Percentiles rank a stretch among this genome's conserved stretches.
phyloP scores from a whole-genome alignment of 2,888 invertebrate genomes.

The Heliconius aoede region DNA sequence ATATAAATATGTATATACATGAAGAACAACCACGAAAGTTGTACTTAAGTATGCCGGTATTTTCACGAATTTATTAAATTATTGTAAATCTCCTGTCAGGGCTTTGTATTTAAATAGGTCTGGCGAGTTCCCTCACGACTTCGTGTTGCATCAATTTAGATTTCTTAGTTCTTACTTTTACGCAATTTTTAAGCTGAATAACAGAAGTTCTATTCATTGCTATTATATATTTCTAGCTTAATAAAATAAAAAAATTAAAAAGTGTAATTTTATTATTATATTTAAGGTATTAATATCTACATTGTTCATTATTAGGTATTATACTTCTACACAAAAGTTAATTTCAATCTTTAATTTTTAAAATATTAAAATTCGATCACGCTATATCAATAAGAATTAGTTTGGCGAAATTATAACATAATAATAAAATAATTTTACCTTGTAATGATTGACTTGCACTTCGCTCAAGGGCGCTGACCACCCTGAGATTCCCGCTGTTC shows the following conservation, averaged over 20 bases:
- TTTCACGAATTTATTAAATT: constrained; percentile 49
- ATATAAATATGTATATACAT: too few relatives aligned
- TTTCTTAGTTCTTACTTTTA: constrained; percentile 30
- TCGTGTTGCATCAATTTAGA: constrained; percentile 39
- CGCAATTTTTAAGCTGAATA: not conserved
- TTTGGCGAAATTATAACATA: not conserved
- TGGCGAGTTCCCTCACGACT: constrained; percentile 44
- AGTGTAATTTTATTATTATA: too few relatives aligned
- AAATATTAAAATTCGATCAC: not conserved
- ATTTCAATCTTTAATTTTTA: too few relatives aligned
- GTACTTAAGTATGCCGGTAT: constrained; percentile 49
- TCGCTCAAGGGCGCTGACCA: constrained; percentile 84
- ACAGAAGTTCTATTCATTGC: not conserved
- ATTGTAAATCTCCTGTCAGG: constrained; percentile 39
- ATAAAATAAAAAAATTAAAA: too few relatives aligned
- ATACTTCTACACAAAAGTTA: too few relatives aligned
- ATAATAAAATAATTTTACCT: constrained; percentile 59
- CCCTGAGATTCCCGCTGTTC: constrained; percentile 79
- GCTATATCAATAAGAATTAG: not conserved
- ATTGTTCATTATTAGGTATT: too few relatives aligned
- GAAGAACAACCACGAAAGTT: not conserved
- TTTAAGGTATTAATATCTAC: too few relatives aligned
- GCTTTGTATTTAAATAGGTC: constrained; percentile 47
- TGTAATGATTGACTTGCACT: constrained; percentile 88
- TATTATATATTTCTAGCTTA: too few relatives aligned